Base-by-base conservation (phyloP, 2,888 invertebrate genomes). In the Apocheima hispidaria region DNA sequence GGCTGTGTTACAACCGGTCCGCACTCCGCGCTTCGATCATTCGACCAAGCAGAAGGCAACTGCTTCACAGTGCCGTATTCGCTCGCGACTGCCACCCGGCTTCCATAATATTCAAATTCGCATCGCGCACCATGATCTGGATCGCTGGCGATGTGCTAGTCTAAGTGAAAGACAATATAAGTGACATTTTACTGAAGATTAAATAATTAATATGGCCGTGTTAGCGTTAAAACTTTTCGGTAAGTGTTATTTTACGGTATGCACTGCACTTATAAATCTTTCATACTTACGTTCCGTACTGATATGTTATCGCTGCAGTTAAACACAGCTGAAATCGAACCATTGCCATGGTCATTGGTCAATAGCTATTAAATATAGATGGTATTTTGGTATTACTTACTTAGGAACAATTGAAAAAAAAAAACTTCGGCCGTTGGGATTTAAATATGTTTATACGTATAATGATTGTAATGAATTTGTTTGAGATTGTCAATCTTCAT, bases 151-250 rank as follows among this genome's bases (percentile, higher is more conserved):
- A 50, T 58, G 48, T 50, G 56, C 16, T 53, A 20, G 52, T 36
- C 33, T 60, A 10, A 63, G 66, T 68, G 65, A 23, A 55, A 48
- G 59, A 57, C 50, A 69, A 20, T 41, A 20, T 41, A 41, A 18
- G 72, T 75, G 74, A 71, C 63, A 64, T 36, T 59, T 43, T 40
- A 49, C 23, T 43, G 57, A 20, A 68, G 48, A 59, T 57, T 33
- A 33, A 58, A 46, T 1, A 46, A 33, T 30, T 16, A 12, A 16
- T 23, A 90, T 90, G 90, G 90, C 90, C 75, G 83, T 88, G 77
- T 82, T 90, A 64, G 80, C 79, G 72, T 67, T 89, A 46, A 90
- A 90, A 71, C 68, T 83, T 73, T 83, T 90, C 56, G 88, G 90
- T 90, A 57, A 86, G 90, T 62, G 62, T 61, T 54, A 64, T 61